Base-by-base conservation (phyloP, 23 tunicate genomes). In the Halocynthia roretzi region DNA sequence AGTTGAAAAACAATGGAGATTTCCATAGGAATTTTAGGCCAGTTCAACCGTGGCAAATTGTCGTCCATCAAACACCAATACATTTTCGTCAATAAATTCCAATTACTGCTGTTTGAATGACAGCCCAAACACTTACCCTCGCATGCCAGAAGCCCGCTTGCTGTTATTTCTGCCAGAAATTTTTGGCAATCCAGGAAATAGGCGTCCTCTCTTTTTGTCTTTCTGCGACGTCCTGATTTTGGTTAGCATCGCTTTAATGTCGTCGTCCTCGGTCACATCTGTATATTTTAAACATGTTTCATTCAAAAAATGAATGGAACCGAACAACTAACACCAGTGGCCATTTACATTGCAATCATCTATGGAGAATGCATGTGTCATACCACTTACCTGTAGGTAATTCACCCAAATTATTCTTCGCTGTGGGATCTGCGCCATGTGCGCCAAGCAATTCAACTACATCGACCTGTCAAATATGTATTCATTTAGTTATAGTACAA, bases 231-330 rank as follows among this genome's bases (percentile, higher is more conserved):
- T 15, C 80, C 83, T 86, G 19, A 82, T 61, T 75, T 92, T 92
- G 5, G 51, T 73, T 55, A 92, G 68, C 12, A 92, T 75, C 0
- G 77, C 79, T 79, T 82, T 86, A 6, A 92, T 79, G 56, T 86
- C 98, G 18, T 82, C 87, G 56, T 92, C 98, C 22, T 92, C 98
- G 8, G 98, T 92, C 8, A 92, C 92, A 77, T 92, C 98, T 87
- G 53, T 50, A 54, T 21, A 52, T 0, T 31, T 31, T 31, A 31
- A 31, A 4, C 44, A 31, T 31, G 44, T 31, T 31, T 31, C 44
- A 31, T 31, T 31, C 44, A 31, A 31, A 31, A 31, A 31, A 31
- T 31, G 44, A 31, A 31, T 31, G 44, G 44, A 31, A 31, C 44
- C 4, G 44, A 31, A 31, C 44, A 31, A 31, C 44, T 31, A 4